Conservation (phyloP, 2,797 vertebrate genomes). For the Epinephelus awoara region DNA sequence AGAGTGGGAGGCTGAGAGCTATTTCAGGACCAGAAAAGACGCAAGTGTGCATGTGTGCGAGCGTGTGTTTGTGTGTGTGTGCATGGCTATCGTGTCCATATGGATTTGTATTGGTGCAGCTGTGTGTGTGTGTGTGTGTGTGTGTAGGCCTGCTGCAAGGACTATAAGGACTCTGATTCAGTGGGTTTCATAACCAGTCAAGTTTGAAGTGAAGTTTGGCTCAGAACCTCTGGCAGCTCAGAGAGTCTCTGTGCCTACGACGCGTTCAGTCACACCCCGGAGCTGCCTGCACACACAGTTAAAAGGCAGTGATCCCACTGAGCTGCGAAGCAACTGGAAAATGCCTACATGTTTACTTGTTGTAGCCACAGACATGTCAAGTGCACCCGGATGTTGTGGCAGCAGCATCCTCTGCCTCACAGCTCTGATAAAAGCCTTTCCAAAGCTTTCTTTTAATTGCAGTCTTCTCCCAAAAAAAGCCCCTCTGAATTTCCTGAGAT, state of each 20-base stretch:
- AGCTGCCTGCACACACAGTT: conserved; percentile 35
- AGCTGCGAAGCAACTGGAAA: conserved; percentile 39
- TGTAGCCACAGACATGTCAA: conserved; percentile 42
- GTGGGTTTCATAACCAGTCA: conserved; percentile 77
- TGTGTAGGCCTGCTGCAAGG: conserved; percentile 68
- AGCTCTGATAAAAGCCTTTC: conserved; percentile 54
- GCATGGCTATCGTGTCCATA: conserved; percentile 59
- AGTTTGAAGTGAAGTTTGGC: conserved; percentile 77
- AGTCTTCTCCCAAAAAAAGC: conserved; percentile 31
- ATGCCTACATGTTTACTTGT: conserved; percentile 50
- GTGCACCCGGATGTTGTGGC: conserved; percentile 55
- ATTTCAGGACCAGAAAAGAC: conserved; percentile 79
- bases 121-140: conserved; percentile 42
- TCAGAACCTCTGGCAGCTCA: conserved; percentile 60
- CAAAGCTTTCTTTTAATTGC: conserved; percentile 52
- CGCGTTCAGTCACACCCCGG: conserved; percentile 40
- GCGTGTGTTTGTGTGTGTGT: conserved; percentile 37
- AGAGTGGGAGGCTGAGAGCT: conserved; percentile 80
- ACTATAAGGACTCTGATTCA: conserved; percentile 75
- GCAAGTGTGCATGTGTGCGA: conserved; percentile 51
- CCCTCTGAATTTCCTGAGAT: conserved; percentile 1
- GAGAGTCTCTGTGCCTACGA: conserved; percentile 53
- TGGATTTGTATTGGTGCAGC: conserved; percentile 61
- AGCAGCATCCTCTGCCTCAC: conserved; percentile 26
- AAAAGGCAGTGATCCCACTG: conserved; percentile 33